Conservation (phyloP, 2,797 vertebrate genomes). For the Ceyx erithaca region DNA sequence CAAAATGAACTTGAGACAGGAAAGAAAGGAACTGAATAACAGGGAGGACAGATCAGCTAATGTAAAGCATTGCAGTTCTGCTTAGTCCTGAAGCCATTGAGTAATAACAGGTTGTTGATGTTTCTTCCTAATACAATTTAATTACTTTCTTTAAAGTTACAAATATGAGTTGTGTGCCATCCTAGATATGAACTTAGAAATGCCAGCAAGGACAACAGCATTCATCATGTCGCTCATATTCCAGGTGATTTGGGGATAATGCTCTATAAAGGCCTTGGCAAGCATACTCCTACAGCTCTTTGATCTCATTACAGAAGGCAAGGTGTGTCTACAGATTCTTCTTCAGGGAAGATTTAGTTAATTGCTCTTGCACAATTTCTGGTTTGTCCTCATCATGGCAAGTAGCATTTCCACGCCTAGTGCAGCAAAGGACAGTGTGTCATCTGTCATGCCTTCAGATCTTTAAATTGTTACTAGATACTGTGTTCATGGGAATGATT, state of each 20-base stretch:
- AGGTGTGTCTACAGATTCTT: slow-evolving; percentile 45
- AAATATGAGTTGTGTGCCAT: not conserved
- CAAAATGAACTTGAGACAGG: not conserved
- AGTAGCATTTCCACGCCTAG: slow-evolving; percentile 16
- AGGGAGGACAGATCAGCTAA: not conserved
- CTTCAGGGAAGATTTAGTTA: slow-evolving; percentile 23
- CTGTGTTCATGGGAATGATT: not conserved
- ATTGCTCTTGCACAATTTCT: slow-evolving; percentile 44
- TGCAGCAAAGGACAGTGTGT: not conserved
- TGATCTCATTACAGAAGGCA: slow-evolving; percentile 47
- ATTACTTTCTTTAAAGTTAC: not conserved
- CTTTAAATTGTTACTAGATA: not conserved
- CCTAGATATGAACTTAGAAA: not conserved
- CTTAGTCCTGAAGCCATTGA: not conserved
- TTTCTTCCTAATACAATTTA: not conserved
- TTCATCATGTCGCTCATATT: not conserved
- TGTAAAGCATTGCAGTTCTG: not conserved
- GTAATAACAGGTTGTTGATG: not conserved
- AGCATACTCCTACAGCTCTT: not conserved
- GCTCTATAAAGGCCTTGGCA: slow-evolving; percentile 5
- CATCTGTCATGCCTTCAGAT: not conserved
- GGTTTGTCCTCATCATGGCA: slow-evolving; percentile 11
- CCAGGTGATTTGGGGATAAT: slow-evolving; percentile 43
- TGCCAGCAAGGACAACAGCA: not conserved
- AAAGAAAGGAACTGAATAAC: not conserved